These are phyloP conservation scores for Nothoprocta pentlandii DNA, from an alignment of 2,113 vertebrate species.

Conservation along the genomic window DNA sequence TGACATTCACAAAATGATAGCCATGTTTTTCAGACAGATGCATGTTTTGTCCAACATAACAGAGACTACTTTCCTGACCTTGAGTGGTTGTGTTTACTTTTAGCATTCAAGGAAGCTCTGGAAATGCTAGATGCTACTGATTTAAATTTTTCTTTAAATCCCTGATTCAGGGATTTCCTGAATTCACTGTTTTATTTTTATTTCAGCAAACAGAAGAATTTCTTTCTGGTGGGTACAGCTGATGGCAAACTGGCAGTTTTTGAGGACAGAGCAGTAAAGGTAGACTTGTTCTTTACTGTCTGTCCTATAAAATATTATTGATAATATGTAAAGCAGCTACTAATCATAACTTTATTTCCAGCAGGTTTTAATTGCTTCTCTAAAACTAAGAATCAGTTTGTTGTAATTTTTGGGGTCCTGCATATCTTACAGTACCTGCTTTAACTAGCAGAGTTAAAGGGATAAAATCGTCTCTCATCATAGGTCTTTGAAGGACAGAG, in stretches of 20 bases:
- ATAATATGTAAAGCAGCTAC: background rate
- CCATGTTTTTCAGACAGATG: background rate
- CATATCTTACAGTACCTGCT: background rate
- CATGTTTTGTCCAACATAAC: background rate
- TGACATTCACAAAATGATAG: background rate
- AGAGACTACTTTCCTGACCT: background rate
- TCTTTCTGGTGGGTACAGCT: conserved; percentile 92
- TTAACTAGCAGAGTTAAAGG: background rate
- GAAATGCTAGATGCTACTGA: background rate
- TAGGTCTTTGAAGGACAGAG: background rate
- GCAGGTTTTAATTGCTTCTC: background rate
- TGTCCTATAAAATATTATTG: background rate
- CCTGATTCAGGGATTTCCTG: background rate
- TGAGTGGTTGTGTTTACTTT: background rate
- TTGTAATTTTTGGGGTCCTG: background rate
- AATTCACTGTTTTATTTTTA: conserved; percentile 32
- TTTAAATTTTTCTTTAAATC: background rate
- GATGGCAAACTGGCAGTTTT: conserved; percentile 89
- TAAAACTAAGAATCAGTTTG: background rate
- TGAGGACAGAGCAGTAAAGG: conserved; percentile 90
- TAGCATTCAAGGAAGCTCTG: background rate
- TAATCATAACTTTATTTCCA: background rate
- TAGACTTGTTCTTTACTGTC: conserved; percentile 63
- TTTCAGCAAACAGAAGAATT: conserved; percentile 88
- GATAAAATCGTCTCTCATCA: background rate